Evolutionary conservation across 2,113 vertebrate species (phyloP), one percentile per base, ranked within the genome.

Genomic region (Grus americana): DNA sequence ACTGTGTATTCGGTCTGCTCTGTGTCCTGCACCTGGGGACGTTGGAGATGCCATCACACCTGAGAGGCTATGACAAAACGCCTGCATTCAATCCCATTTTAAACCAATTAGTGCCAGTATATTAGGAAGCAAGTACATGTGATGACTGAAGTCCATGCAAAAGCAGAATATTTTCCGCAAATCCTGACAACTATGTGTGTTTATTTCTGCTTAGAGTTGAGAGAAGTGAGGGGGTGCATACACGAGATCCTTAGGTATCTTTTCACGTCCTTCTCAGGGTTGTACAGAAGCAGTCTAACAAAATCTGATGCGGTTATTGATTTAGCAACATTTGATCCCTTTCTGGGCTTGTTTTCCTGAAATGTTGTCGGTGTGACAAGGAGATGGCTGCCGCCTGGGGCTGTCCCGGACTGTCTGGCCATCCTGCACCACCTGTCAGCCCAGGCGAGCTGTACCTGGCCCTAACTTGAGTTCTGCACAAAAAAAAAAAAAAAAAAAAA

Each of bases 231-330:
- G 12, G 5, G 2, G 3, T 44, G 32, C 30, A 29, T 8, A 65
- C 13, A 30, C 0, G 4, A 75, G 23, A 42, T 10, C 17, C 15
- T 57, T 59, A 46, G 0, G 0, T 76, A 42, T 47, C 42, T 66
- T 15, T 82, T 61, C 36, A 17, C 47, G 57, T 89, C 61, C 44
- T 81, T 47, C 59, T 59, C 15, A 3, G 34, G 19, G 12, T 21
- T 61, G 27, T 46, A 73, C 3, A 32, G 44, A 78, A 84, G 61
- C 73, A 89, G 29, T 30, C 50, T 67, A 66, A 62, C 20, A 79
- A 75, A 86, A 36, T 11, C 47, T 27, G 52, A 42, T 15, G 20
- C 2, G 2, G 29, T 19, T 57, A 49, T 17, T 57, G 70, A 44
- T 44, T 40, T 46, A 44, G 52, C 49, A 90, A 58, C 20, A 44